Base-by-base conservation (phyloP, 2,888 invertebrate genomes). In the Pasiphila rectangulata region DNA sequence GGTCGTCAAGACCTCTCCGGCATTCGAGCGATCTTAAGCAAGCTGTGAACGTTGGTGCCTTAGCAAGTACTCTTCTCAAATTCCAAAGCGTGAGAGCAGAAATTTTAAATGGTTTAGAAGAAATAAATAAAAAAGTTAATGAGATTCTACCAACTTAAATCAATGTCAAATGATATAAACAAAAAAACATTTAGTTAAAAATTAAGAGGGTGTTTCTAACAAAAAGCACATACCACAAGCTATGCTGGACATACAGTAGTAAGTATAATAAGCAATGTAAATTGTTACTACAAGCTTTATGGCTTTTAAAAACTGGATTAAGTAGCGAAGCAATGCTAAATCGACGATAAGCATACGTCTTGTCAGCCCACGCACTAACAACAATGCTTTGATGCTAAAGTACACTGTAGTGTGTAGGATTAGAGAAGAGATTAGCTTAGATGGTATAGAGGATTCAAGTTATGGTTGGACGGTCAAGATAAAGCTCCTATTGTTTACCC, bases 311-410 rank as follows among this genome's bases (percentile, higher is more conserved):
- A 85, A 85, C 80, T 85, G 78, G 82, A 84, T 81, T 82, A 84
- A 79, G 85, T 85, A 85, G 84, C 85, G 61, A 78, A 79, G 83
- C 83, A 85, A 85, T 80, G 79, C 79, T 83, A 81, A 83, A 83
- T 79, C 73, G 70, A 72, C 78, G 82, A 86, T 86, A 86, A 85
- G 80, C 80, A 77, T 83, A 79, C 69, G 69, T 81, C 84, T 82
- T 83, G 77, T 79, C 85, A 75, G 69, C 86, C 86, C 85, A 86
- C 85, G 81, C 81, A 40, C 15, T 32, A 36, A 39, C 25, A n/a
- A 32, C 38, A 46, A 19, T 42, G 48, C 44, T 27, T 35, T 35
- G 7, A 44, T 30, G 20, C 42, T 12, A 23, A 30, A 23, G 34
- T 67, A 57, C 57, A 60, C 68, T 70, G 63, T 72, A 74, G 63